Evolutionary conservation across 2,888 invertebrate species (phyloP).

Genomic region (Eupithecia abbreviata): DNA sequence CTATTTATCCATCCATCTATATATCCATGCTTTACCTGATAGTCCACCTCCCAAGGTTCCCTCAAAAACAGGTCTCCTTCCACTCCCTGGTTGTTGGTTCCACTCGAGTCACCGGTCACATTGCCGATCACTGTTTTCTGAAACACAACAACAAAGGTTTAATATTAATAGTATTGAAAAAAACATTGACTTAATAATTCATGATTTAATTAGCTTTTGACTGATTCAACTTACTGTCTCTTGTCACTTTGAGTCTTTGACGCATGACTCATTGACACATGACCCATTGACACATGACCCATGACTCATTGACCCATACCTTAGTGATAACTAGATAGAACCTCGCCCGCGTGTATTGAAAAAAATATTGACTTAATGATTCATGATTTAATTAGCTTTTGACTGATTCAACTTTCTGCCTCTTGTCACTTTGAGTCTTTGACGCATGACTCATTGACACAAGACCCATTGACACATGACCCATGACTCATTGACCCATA

Average conservation of each 20-base stretch:
- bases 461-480: not conserved
- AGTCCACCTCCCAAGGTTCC: constrained; percentile 72
- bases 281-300: not conserved
- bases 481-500: constrained; percentile 39
- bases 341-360: too few relatives aligned
- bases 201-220: too few relatives aligned
- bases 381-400: too few relatives aligned
- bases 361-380: too few relatives aligned
- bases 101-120: constrained; percentile 30
- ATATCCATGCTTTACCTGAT: constrained; percentile 53
- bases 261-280: not conserved
- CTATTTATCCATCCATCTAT: too few relatives aligned
- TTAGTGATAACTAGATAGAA: constrained; percentile 61
- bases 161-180: too few relatives aligned
- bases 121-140: constrained; percentile 65
- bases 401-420: not conserved
- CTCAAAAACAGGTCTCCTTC: constrained; percentile 58
- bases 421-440: not conserved
- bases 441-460: not conserved
- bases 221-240: not conserved
- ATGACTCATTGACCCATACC: constrained; percentile 49
- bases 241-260: too few relatives aligned
- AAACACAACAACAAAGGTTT: not conserved
- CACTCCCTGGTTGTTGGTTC: constrained; percentile 52
- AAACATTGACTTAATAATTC: too few relatives aligned